phyloP scores from a whole-genome alignment of 2,797 vertebrate species.

The Antrozous pallidus region DNA sequence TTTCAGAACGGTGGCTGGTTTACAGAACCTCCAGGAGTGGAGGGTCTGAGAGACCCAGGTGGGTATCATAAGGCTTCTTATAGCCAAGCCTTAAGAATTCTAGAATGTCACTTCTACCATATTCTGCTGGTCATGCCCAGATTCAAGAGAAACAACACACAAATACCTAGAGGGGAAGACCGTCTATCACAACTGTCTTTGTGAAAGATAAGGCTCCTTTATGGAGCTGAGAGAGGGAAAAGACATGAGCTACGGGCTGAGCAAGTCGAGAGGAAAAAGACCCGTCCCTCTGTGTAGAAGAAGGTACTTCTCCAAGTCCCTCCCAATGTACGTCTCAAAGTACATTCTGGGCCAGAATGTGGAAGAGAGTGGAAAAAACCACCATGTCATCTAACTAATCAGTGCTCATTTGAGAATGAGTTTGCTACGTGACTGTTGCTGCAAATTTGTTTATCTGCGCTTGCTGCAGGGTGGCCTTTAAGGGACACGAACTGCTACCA shows the following conservation, averaged over 20 bases:
- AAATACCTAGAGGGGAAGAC: background rate
- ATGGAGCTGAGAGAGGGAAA: background rate
- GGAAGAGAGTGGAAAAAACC: constrained; percentile 18
- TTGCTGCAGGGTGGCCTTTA: constrained; percentile 27
- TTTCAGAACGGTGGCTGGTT: background rate
- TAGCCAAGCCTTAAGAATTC: background rate
- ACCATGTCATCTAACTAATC: constrained; percentile 32
- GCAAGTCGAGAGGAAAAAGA: background rate
- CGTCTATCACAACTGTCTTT: background rate
- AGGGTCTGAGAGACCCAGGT: background rate
- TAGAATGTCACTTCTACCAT: background rate
- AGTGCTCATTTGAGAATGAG: constrained; percentile 43
- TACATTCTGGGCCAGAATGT: constrained; percentile 37
- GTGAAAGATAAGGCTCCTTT: background rate
- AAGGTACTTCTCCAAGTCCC: constrained; percentile 15
- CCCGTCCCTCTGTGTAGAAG: background rate
- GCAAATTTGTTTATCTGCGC: constrained; percentile 57
- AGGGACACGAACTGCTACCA: constrained; percentile 27
- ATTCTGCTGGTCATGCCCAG: background rate
- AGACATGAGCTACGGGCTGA: background rate
- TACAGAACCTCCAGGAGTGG: background rate
- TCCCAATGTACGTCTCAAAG: background rate
- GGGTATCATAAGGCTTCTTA: background rate
- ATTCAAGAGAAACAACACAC: background rate
- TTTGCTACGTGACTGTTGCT: constrained; percentile 52